Percentiles rank a stretch among this genome's conserved stretches.
Conservation (phyloP, 2,113 vertebrate genomes). For the Podocnemis expansa region DNA sequence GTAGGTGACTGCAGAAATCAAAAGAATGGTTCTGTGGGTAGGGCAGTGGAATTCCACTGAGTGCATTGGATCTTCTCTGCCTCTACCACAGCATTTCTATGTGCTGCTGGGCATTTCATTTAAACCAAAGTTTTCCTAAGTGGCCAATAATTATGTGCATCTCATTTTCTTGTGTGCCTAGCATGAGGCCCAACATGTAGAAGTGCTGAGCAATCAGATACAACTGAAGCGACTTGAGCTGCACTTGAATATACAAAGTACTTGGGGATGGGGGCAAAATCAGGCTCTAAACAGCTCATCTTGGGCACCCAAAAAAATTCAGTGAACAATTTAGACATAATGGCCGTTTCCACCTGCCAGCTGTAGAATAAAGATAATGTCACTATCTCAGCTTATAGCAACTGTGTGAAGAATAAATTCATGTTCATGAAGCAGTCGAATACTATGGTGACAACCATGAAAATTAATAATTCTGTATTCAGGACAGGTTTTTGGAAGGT, state of each 20-base stretch:
- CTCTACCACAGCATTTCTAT: too few relatives aligned
- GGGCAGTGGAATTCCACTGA: accelerated
- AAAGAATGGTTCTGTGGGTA: background rate
- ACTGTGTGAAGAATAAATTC: background rate
- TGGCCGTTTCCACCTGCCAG: background rate
- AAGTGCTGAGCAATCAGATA: accelerated
- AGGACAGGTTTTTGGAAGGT: background rate
- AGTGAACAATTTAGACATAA: background rate
- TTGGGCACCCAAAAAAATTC: background rate
- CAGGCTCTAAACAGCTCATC: background rate
- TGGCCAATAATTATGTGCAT: too few relatives aligned
- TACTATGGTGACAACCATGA: background rate
- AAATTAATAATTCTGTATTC: background rate
- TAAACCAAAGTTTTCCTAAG: too few relatives aligned
- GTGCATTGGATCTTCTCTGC: too few relatives aligned
- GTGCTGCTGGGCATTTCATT: too few relatives aligned
- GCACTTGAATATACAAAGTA: background rate
- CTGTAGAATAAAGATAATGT: accelerated
- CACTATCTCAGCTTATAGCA: background rate
- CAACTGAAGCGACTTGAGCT: background rate
- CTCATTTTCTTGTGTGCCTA: too few relatives aligned
- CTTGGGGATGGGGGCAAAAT: background rate
- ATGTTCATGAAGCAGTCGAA: background rate
- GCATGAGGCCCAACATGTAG: background rate
- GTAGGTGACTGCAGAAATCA: background rate